These are phyloP conservation scores for Enteromius anoplus DNA, from an alignment of 2,797 vertebrate species.

Conservation along the genomic window DNA sequence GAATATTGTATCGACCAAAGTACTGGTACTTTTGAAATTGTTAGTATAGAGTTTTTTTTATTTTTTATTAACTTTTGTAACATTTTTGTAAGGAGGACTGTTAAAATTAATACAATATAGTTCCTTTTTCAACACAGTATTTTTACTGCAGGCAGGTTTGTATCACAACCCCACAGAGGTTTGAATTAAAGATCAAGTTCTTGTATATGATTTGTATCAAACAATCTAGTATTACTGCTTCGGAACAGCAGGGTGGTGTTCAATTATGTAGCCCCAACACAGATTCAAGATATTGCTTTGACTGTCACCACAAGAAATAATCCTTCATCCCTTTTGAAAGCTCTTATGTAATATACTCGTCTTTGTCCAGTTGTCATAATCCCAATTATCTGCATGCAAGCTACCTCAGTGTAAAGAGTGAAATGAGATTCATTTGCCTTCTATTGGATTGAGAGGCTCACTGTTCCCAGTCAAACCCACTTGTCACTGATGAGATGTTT, in stretches of 20 bases:
- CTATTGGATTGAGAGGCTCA: slow-evolving; percentile 51
- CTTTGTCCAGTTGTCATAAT: slow-evolving; percentile 47
- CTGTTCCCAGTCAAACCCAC: slow-evolving; percentile 24
- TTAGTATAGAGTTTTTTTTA: background rate
- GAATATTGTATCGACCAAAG: background rate
- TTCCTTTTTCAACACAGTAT: background rate
- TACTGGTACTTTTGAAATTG: background rate
- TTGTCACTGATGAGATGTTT: slow-evolving; percentile 45
- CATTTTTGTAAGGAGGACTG: background rate
- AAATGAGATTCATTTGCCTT: slow-evolving; percentile 51
- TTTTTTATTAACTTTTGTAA: background rate
- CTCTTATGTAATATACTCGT: slow-evolving; percentile 18
- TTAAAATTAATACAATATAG: slow-evolving; percentile 1
- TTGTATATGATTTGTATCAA: slow-evolving; percentile 15
- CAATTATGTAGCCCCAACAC: slow-evolving; percentile 35
- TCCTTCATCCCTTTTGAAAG: background rate
- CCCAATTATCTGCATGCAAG: slow-evolving; percentile 26
- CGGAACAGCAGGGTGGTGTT: background rate
- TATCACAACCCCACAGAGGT: background rate
- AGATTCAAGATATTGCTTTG: slow-evolving; percentile 21
- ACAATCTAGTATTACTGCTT: background rate
- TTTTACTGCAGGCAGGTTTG: slow-evolving; percentile 2
- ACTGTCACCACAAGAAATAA: slow-evolving; percentile 17
- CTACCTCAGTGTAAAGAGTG: slow-evolving; percentile 52
- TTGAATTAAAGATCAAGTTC: slow-evolving; percentile 25